Evolutionary conservation across 2,113 vertebrate species (phyloP).

Genomic region (Collichthys lucidus): DNA sequence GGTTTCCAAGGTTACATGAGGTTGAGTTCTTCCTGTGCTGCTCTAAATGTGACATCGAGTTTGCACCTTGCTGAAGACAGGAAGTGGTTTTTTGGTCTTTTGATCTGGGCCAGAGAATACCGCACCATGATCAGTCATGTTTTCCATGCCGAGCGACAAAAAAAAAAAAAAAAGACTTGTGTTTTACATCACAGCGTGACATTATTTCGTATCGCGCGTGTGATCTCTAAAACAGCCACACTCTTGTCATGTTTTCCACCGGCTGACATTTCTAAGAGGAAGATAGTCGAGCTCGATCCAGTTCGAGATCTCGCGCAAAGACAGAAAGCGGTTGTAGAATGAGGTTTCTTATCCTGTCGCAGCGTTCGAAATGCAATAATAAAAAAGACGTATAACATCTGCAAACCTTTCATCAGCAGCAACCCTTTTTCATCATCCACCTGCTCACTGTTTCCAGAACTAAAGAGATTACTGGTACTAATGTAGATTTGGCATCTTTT

Average conservation of each 20-base stretch:
- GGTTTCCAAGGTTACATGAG: conserved; percentile 66
- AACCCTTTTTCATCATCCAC: conserved; percentile 9
- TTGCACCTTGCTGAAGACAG: conserved; percentile 70
- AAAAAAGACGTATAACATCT: conserved; percentile 13
- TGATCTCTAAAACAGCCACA: conserved; percentile 44
- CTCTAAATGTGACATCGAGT: conserved; percentile 53
- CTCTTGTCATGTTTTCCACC: conserved; percentile 73
- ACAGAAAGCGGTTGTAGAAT: conserved; percentile 13
- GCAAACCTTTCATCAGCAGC: background rate
- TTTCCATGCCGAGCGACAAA: conserved; percentile 73
- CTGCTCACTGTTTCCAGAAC: conserved; percentile 31
- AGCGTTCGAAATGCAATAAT: conserved; percentile 20
- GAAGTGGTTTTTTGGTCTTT: conserved; percentile 80
- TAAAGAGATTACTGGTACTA: conserved; percentile 20
- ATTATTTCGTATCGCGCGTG: conserved; percentile 62
- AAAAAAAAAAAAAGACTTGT: too few species aligned
- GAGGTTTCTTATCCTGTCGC: conserved; percentile 10
- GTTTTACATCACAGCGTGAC: conserved; percentile 64
- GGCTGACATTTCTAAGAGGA: conserved; percentile 66
- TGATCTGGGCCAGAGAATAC: conserved; percentile 65
- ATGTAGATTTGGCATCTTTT: background rate
- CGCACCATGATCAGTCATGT: conserved; percentile 65
- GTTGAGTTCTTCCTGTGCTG: conserved; percentile 40
- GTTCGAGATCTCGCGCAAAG: conserved; percentile 34
- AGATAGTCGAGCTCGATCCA: conserved; percentile 24